Conservation (phyloP, 2,113 vertebrate species). For the Kryptolebias marmoratus region DNA sequence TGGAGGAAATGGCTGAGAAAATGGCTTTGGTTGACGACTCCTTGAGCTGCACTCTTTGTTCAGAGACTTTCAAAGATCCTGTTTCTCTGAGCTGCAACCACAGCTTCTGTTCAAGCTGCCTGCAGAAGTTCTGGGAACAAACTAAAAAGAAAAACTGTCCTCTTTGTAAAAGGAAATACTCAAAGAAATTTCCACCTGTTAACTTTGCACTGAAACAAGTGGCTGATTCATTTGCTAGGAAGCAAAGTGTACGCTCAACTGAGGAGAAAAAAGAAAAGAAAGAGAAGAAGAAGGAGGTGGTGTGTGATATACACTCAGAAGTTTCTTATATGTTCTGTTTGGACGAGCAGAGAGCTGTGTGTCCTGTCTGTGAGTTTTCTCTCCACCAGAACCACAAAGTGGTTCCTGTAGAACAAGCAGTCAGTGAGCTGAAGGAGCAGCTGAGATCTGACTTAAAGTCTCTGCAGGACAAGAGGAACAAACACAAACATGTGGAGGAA, state of each 20-base stretch:
- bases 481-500: not conserved
- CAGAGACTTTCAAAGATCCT: constrained; percentile 45
- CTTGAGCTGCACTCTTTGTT: constrained; percentile 47
- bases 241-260: too few relatives aligned
- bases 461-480: too few relatives aligned
- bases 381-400: too few relatives aligned
- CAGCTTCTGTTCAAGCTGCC: constrained; percentile 57
- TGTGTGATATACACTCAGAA: too few relatives aligned
- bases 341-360: constrained; percentile 34
- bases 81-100: constrained; percentile 44
- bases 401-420: too few relatives aligned
- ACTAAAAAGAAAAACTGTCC: constrained; percentile 34
- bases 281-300: not conserved
- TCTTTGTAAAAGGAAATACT: constrained; percentile 29
- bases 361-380: constrained; percentile 36
- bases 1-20: constrained; percentile 10
- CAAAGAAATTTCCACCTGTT: accelerated
- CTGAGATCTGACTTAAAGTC: too few relatives aligned
- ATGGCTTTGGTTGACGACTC: not conserved
- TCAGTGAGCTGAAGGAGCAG: too few relatives aligned
- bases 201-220: constrained; percentile 8
- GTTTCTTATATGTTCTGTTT: too few relatives aligned
- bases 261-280: not conserved
- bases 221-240: not conserved
- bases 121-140: constrained; percentile 42